Base-by-base conservation (phyloP, 2,113 vertebrate genomes). In the Silurus asotus region DNA sequence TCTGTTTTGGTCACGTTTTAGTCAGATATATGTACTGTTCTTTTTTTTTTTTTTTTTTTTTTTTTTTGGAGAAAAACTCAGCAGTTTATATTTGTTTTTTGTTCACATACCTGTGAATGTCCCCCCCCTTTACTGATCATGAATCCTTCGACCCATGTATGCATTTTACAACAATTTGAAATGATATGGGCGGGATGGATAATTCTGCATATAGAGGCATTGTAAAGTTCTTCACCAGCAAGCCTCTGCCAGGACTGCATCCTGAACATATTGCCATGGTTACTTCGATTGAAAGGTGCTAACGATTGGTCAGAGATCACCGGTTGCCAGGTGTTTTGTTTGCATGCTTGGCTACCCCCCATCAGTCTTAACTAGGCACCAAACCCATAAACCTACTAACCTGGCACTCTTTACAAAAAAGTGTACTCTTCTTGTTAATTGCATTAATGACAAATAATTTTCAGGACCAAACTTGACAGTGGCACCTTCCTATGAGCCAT, bases 401-500 rank as follows among this genome's bases (percentile, higher is more conserved):
- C 65, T 76, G 78, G 67, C 15, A 11, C 48, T 70, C 64, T 62
- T 20, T 45, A 65, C 37, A 37, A 37, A 37, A 81, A 74, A 8
- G 15, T 74, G 48, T 56, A 45, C 62, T 48, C 23, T 86, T 67
- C 78, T 74, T 13, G 70, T 37, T n/a, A 37, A 14, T 58, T 81
- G 48, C 56, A 76, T 82, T 86, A 87, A 72, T 65, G 79, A 78
- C 13, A 25, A 86, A 58, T 78, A 1, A 65, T 84, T 83, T 72
- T 70, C 82, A 77, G 78, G 69, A 55, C 82, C 69, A 78, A 85
- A 59, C 70, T 84, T 89, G 65, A 85, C 69, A 61, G 86, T 87
- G 84, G 86, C 82, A 80, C 23, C 23, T 53, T 78, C 88, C 76
- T 86, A 82, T 84, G 90, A 93, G 91, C 91, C 91, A 91, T 90